phyloP scores from a whole-genome alignment of 2,797 vertebrate genomes.

The Enteromius radiatus region DNA sequence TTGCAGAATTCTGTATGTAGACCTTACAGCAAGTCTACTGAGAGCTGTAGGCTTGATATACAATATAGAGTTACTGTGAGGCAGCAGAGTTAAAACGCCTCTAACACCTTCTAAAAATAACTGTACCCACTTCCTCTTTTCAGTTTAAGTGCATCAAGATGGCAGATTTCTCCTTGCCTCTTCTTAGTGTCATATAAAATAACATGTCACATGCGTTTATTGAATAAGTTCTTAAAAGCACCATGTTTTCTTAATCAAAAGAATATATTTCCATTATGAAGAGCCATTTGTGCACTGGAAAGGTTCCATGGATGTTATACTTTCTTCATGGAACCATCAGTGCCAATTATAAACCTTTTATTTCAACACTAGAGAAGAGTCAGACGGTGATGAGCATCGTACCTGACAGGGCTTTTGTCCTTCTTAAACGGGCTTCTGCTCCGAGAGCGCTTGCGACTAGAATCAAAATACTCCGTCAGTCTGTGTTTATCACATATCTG shows the following conservation, averaged over 20 bases:
- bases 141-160: background rate
- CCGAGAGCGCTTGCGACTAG: constrained; percentile 84
- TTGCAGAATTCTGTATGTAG: background rate
- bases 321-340: background rate
- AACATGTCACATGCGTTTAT: background rate
- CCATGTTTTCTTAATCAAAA: background rate
- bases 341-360: background rate
- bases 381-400: constrained; percentile 40
- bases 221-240: background rate
- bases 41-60: background rate
- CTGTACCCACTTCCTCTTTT: background rate
- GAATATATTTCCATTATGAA: background rate
- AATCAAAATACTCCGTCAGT: constrained; percentile 32
- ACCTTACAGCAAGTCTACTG: background rate
- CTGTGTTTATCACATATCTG: background rate
- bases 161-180: background rate
- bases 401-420: constrained; percentile 98
- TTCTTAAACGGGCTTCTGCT: constrained; percentile 94
- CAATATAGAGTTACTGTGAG: background rate
- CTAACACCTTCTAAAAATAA: background rate
- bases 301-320: background rate
- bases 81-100: background rate
- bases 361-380: background rate
- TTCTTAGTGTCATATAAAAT: background rate
- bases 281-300: background rate